phyloP scores from a whole-genome alignment of 2,888 invertebrate genomes.

The Pristionchus arcanus region DNA sequence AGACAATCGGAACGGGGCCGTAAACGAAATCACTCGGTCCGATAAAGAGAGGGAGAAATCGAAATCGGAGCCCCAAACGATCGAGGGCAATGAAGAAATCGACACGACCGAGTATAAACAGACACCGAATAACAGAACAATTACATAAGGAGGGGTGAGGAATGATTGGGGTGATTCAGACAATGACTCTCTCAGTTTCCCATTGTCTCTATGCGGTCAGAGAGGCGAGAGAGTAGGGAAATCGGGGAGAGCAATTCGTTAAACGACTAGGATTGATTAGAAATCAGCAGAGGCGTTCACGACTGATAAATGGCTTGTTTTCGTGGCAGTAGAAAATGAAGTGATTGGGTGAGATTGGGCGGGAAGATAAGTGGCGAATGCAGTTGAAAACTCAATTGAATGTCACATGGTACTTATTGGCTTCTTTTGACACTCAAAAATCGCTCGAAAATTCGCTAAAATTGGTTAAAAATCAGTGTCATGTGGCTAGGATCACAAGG shows the following conservation, averaged over 20 bases:
- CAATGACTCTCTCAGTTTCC: background rate
- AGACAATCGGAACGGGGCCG: background rate
- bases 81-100: background rate
- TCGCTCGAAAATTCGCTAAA: background rate
- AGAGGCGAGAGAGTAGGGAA: background rate
- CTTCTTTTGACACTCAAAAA: background rate
- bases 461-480: background rate
- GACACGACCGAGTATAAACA: background rate
- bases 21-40: background rate
- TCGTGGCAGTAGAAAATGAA: background rate
- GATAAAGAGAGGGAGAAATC: background rate
- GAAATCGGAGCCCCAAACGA: background rate
- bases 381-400: background rate
- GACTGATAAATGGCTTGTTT: background rate
- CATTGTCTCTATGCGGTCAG: background rate
- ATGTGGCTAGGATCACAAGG: background rate
- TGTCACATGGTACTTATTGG: background rate
- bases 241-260: background rate
- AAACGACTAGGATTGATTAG: background rate
- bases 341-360: background rate
- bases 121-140: constrained; percentile 28
- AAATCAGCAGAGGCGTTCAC: background rate
- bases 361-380: background rate
- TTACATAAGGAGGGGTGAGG: background rate
- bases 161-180: background rate